These are phyloP conservation scores for Podargus strigoides DNA, from an alignment of 2,797 vertebrate species.

Conservation along the genomic window DNA sequence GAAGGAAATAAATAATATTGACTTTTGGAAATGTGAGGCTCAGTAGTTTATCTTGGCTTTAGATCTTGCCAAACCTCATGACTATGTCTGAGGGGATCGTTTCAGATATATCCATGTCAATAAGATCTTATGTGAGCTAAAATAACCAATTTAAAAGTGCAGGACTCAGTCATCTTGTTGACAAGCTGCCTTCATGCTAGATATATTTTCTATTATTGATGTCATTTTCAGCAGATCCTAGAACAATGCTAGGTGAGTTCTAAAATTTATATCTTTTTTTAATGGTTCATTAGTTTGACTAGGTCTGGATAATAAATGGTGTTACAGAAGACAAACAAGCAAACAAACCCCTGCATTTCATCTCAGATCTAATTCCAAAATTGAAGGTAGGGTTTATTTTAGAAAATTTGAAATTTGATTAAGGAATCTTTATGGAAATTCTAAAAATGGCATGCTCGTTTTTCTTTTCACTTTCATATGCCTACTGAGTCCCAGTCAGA, in stretches of 20 bases:
- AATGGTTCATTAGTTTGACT: neutral
- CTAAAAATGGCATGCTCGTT: neutral
- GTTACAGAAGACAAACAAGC: neutral
- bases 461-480: neutral
- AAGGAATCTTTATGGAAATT: neutral
- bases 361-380: neutral
- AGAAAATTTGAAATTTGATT: neutral
- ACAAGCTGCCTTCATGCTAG: constrained; percentile 58
- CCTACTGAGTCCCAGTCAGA: neutral
- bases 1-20: neutral
- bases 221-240: neutral
- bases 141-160: constrained; percentile 62
- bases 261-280: constrained; percentile 35
- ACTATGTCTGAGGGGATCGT: constrained; percentile 35
- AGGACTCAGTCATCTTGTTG: constrained; percentile 63
- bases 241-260: constrained; percentile 41
- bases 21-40: constrained; percentile 35
- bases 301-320: neutral
- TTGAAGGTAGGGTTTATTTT: neutral
- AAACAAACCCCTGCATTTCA: neutral
- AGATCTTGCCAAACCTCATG: constrained; percentile 31
- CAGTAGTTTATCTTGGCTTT: constrained; percentile 47
- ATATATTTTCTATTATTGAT: constrained; percentile 46
- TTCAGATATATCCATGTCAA: constrained; percentile 65
- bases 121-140: constrained; percentile 61